Percentiles rank a stretch among this genome's conserved stretches.
These are phyloP conservation scores for Ceratina japonica DNA, from an alignment of 1,140 invertebrate genomes.

Conservation along the genomic window DNA sequence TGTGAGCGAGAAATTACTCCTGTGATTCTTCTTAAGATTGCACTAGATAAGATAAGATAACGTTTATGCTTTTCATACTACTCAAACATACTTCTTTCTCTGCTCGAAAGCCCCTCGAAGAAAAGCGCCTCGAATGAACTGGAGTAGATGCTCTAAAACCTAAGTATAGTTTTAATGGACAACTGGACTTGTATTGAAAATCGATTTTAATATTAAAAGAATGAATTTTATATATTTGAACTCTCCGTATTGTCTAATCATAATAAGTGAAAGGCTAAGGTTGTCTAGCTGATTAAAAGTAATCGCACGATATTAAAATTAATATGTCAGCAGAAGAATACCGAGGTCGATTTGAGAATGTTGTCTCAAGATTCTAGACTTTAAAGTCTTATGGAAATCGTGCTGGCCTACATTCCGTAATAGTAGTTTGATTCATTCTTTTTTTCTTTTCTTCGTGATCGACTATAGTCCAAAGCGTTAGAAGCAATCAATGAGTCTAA, in stretches of 20 bases:
- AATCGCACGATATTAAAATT: conserved; percentile 26
- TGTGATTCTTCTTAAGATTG: conserved; percentile 18
- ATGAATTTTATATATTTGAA: not conserved
- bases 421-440: not conserved
- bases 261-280: conserved; percentile 13
- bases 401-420: conserved; percentile 1
- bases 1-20: conserved; percentile 5
- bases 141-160: too few relatives aligned
- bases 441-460: not conserved
- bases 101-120: not conserved
- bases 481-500: too few relatives aligned
- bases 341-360: not conserved
- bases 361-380: not conserved
- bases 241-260: not conserved
- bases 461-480: too few relatives aligned
- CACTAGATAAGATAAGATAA: conserved; percentile 43
- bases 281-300: conserved; percentile 4
- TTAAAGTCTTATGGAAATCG: not conserved
- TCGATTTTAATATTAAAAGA: not conserved
- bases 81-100: conserved; percentile 14
- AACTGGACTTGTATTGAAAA: too few relatives aligned
- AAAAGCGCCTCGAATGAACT: not conserved
- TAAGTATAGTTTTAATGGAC: too few relatives aligned
- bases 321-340: not conserved
- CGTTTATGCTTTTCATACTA: conserved; percentile 1